phyloP scores from a whole-genome alignment of 2,113 vertebrate species.

The Myocastor coypus region DNA sequence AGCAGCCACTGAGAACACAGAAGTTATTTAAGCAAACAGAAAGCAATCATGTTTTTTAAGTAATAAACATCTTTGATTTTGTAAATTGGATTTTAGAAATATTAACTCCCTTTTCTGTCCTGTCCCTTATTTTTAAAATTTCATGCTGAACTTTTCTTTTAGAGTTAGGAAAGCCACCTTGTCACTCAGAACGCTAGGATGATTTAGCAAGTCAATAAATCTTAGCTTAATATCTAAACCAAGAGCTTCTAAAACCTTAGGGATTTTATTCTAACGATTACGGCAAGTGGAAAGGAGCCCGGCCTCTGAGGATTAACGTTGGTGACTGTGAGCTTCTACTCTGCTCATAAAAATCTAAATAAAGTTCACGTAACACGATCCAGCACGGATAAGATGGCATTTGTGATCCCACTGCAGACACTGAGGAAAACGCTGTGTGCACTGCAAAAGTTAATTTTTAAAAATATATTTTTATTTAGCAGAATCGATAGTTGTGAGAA shows the following conservation, averaged over 20 bases:
- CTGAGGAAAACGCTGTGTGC: neutral
- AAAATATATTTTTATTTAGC: neutral
- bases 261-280: slow-evolving; percentile 79
- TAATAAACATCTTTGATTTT: slow-evolving; percentile 40
- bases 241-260: slow-evolving; percentile 72
- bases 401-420: neutral
- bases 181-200: slow-evolving; percentile 69
- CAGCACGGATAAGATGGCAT: slow-evolving; percentile 57
- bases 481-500: neutral
- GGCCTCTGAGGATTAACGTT: slow-evolving; percentile 71
- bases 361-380: slow-evolving; percentile 71
- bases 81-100: slow-evolving; percentile 11
- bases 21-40: neutral
- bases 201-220: slow-evolving; percentile 68
- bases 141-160: slow-evolving; percentile 58
- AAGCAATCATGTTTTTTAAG: neutral
- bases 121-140: slow-evolving; percentile 66
- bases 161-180: slow-evolving; percentile 72
- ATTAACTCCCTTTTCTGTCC: neutral
- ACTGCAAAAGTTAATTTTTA: neutral
- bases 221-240: slow-evolving; percentile 78
- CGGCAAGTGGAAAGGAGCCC: slow-evolving; percentile 65
- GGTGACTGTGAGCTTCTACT: slow-evolving; percentile 66
- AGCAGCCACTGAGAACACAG: neutral
- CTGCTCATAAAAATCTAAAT: slow-evolving; percentile 78